These are phyloP conservation scores for Smithornis capensis DNA, from an alignment of 2,113 vertebrate species.

Conservation along the genomic window DNA sequence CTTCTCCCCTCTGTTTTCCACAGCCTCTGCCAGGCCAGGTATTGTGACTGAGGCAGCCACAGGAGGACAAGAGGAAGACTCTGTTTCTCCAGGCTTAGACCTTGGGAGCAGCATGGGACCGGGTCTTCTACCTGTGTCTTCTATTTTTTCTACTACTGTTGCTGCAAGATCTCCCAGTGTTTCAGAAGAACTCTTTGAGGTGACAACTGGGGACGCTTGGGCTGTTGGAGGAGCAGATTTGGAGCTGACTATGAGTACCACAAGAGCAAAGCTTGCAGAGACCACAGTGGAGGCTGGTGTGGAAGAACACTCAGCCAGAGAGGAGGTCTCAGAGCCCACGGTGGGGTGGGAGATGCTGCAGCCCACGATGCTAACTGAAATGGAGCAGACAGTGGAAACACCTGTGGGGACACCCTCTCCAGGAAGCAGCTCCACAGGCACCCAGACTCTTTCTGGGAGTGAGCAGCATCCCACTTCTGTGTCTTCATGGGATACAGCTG, in stretches of 20 bases:
- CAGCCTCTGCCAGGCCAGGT: not conserved
- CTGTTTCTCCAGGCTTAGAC: constrained; percentile 61
- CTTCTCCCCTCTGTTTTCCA: constrained; percentile 23
- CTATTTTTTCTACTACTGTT: constrained; percentile 37
- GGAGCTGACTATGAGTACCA: not conserved
- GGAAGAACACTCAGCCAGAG: constrained; percentile 17
- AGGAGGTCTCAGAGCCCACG: not conserved
- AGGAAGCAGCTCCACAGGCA: not conserved
- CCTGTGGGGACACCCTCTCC: not conserved
- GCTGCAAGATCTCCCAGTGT: not conserved
- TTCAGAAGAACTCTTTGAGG: constrained; percentile 3
- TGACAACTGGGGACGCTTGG: constrained; percentile 4
- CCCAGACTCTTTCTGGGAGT: not conserved
- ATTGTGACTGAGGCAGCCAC: not conserved
- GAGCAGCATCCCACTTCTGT: not conserved
- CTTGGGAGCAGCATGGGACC: constrained; percentile 72
- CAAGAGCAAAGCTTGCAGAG: not conserved
- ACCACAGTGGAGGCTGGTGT: not conserved
- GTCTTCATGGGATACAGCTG: constrained; percentile 8
- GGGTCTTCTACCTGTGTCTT: constrained; percentile 27
- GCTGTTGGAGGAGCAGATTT: not conserved
- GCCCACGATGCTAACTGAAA: not conserved
- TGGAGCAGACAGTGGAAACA: not conserved
- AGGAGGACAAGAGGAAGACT: constrained; percentile 60
- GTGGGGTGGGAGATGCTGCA: constrained; percentile 3